These are phyloP conservation scores for Ceratotherium simum DNA, from an alignment of 2,113 vertebrate genomes.

Conservation along the genomic window DNA sequence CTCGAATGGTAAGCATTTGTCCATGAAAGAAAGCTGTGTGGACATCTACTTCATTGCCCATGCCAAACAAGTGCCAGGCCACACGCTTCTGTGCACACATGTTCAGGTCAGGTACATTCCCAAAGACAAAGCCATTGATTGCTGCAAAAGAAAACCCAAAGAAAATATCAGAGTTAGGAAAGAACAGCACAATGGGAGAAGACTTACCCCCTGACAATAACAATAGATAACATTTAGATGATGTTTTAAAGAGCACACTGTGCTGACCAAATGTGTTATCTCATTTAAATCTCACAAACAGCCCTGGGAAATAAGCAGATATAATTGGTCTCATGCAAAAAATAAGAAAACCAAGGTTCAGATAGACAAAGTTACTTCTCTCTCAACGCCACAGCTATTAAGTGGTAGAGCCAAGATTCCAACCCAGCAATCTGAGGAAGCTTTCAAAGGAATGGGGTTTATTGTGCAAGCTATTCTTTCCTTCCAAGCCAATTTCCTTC, in stretches of 20 bases:
- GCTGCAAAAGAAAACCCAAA: slow-evolving; percentile 83
- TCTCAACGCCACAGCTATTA: not conserved
- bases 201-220: not conserved
- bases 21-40: slow-evolving; percentile 90
- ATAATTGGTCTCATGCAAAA: not conserved
- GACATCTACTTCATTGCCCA: slow-evolving; percentile 89
- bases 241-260: slow-evolving; percentile 3
- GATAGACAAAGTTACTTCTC: slow-evolving; percentile 5
- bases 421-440: not conserved
- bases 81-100: slow-evolving; percentile 87
- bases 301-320: not conserved
- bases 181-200: not conserved
- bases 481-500: slow-evolving; percentile 25
- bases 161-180: slow-evolving; percentile 46
- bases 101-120: slow-evolving; percentile 86
- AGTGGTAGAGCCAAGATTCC: slow-evolving; percentile 37
- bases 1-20: slow-evolving; percentile 84
- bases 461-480: slow-evolving; percentile 22
- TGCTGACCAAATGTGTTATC: not conserved
- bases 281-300: slow-evolving; percentile 38
- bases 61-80: slow-evolving; percentile 89
- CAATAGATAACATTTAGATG: not conserved
- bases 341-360: not conserved
- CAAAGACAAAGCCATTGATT: slow-evolving; percentile 90
- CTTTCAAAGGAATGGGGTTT: not conserved